Evolutionary conservation across 2,888 invertebrate species (phyloP), one percentile per base, ranked within the genome.

Genomic region (Euzophera pinguis): DNA sequence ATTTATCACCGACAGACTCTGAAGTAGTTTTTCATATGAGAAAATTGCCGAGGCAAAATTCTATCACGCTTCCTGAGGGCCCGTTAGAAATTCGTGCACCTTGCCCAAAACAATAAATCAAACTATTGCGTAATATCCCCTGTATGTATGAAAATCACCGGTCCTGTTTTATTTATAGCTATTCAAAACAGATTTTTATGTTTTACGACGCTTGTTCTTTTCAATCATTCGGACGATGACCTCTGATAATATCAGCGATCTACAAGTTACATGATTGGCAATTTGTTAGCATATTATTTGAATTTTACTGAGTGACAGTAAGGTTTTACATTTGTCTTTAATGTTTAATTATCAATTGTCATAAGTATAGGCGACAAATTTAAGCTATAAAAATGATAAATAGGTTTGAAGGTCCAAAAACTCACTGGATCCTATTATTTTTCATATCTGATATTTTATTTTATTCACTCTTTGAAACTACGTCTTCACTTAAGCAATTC

Each of bases 41-140:
- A 78, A 83, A 84, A 85, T 85, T 84, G 83, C 76, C 73, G 75
- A 73, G 69, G 69, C 77, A 60, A 76, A 84, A 87, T 86, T 84
- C 81, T 84, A 84, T 82, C 84, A 86, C 78, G 82, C 66, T 65
- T 65, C 66, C 62, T 65, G 66, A 66, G 64, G 65, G 71, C 63
- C 79, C 81, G 83, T 82, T 82, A 81, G 84, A 77, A 74, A 73
- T 75, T 71, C 65, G 75, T 81, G 83, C 89, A 89, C 88, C 89
- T 89, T 88, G 81, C 82, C 83, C 73, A 78, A 78, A 78, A 78
- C 82, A 74, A 88, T 89, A 89, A 89, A 89, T 89, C 89, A 89
- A 81, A 85, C 81, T 83, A 86, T 86, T 85, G 79, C 84, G 84
- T 85, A 87, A 88, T 84, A 75, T 77, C 78, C 75, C 75, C 74